These are phyloP conservation scores for Crioceris asparagi DNA, from an alignment of 2,888 invertebrate species.

Conservation along the genomic window DNA sequence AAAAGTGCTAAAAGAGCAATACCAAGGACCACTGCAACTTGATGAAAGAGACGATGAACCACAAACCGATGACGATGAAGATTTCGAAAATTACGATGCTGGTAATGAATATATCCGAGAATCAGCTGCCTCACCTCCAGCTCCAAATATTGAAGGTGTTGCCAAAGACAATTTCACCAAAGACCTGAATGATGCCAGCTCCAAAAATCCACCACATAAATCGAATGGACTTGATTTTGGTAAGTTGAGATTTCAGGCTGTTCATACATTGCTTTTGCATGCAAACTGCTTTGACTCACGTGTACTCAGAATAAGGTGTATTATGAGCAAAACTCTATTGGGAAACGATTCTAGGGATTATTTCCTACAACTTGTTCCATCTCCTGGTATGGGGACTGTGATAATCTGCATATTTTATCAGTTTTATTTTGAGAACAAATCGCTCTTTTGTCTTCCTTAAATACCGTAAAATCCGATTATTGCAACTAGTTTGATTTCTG, in stretches of 20 bases:
- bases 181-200: conserved; percentile 26
- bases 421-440: no score
- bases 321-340: no score
- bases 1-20: conserved; percentile 71
- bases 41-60: conserved; percentile 52
- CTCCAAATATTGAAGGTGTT: conserved; percentile 42
- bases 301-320: no score
- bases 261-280: neutral
- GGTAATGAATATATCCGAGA: conserved; percentile 48
- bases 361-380: no score
- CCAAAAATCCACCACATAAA: conserved; percentile 29
- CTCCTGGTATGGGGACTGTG: no score
- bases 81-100: conserved; percentile 40
- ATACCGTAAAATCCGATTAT: no score
- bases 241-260: conserved; percentile 20
- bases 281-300: conserved; percentile 6
- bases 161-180: conserved; percentile 32
- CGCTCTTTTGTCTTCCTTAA: no score
- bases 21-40: conserved; percentile 65
- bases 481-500: no score
- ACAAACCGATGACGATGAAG: conserved; percentile 42
- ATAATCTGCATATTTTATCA: no score
- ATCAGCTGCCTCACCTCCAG: conserved; percentile 47
- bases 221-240: conserved; percentile 31
- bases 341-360: no score